phyloP scores from a whole-genome alignment of 2,797 vertebrate species.

The Silurus lanzhouensis region DNA sequence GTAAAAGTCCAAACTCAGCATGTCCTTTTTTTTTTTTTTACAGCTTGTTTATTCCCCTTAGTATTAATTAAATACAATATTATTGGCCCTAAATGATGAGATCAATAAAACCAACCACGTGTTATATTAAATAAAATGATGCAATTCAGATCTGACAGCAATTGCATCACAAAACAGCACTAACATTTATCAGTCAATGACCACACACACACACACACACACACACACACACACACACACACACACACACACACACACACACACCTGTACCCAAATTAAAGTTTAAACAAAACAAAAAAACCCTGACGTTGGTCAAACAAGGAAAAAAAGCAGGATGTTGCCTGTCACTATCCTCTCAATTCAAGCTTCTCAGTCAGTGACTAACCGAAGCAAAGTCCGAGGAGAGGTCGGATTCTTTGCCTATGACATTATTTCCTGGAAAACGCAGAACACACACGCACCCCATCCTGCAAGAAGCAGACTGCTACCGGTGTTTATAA shows the following conservation, averaged over 20 bases:
- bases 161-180: neutral
- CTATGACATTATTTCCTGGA: constrained; percentile 52
- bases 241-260: neutral
- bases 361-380: neutral
- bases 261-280: neutral
- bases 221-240: too few species aligned
- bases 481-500: neutral
- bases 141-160: neutral
- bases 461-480: neutral
- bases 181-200: neutral
- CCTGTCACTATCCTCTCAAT: constrained; percentile 14
- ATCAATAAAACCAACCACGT: neutral
- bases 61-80: neutral
- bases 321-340: constrained; percentile 26
- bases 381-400: neutral
- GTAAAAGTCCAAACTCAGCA: neutral
- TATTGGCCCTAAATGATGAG: neutral
- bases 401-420: constrained; percentile 37
- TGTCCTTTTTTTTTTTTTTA: neutral
- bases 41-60: neutral
- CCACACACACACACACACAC: too few species aligned
- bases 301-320: constrained; percentile 1
- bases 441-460: neutral
- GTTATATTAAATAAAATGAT: neutral
- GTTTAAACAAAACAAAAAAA: neutral